A percentile compares a stretch with the other conserved stretches of the same genome.
Conservation (phyloP, 2,113 vertebrate genomes). For the Ailuropoda melanoleuca region DNA sequence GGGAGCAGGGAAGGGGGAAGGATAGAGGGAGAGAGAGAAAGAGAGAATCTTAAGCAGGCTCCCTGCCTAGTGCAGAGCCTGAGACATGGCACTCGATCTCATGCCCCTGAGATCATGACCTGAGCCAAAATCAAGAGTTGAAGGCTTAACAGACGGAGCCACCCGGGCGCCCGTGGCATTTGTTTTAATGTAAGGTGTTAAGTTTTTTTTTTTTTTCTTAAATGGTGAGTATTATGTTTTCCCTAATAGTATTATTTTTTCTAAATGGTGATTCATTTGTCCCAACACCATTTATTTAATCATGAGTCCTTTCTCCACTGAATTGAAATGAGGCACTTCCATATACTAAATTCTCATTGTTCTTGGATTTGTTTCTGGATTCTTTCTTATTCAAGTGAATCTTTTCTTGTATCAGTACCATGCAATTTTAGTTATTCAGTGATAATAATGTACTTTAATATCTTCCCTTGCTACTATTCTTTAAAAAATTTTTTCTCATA, state of each 20-base stretch:
- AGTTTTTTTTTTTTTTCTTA: neutral
- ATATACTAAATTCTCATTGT: neutral
- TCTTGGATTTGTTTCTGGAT: slow-evolving; percentile 37
- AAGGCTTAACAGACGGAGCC: neutral
- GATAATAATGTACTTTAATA: neutral
- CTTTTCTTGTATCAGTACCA: neutral
- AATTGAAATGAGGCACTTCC: neutral
- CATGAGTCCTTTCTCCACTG: neutral
- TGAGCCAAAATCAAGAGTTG: neutral
- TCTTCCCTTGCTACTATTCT: neutral
- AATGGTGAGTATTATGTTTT: neutral
- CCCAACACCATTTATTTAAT: neutral
- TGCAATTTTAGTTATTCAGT: slow-evolving; percentile 28
- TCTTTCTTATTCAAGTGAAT: neutral
- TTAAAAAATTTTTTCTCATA: neutral
- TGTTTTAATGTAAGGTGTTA: neutral
- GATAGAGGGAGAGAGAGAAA: neutral
- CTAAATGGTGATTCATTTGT: slow-evolving; percentile 13
- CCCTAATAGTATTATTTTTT: neutral
- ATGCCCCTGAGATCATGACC: neutral
- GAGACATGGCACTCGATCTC: neutral
- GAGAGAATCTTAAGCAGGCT: neutral
- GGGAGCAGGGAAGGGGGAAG: neutral
- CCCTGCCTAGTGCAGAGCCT: neutral
- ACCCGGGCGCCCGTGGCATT: neutral